Evolutionary conservation across 2,888 invertebrate species (phyloP).

Genomic region (Balanococcus diminutus): DNA sequence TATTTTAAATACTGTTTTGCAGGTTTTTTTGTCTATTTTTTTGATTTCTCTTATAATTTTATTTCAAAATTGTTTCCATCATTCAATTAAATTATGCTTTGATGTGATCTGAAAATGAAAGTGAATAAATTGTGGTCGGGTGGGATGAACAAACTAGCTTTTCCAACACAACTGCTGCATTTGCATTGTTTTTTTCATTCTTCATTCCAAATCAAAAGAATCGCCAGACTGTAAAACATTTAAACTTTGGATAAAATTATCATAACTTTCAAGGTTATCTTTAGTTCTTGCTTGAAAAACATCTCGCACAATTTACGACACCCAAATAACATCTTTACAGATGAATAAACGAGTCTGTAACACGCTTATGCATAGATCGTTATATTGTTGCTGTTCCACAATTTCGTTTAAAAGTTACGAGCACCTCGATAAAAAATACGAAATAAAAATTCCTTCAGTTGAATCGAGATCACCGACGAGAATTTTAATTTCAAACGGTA

Average conservation of each 20-base stretch:
- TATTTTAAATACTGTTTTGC: too few relatives aligned
- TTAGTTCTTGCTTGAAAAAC: not conserved
- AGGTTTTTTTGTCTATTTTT: too few relatives aligned
- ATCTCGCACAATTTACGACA: not conserved
- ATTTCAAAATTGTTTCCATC: too few relatives aligned
- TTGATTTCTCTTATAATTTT: too few relatives aligned
- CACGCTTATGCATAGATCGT: not conserved
- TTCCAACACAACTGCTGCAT: too few relatives aligned
- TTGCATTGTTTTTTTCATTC: too few relatives aligned
- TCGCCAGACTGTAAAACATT: too few relatives aligned
- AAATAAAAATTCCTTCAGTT: not conserved
- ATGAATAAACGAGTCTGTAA: not conserved
- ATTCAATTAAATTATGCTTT: too few relatives aligned
- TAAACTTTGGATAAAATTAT: not conserved
- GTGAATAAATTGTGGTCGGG: too few relatives aligned
- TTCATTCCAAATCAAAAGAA: too few relatives aligned
- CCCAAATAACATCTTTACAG: not conserved
- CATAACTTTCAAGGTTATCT: not conserved
- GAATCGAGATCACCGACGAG: not conserved
- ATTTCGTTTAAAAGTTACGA: not conserved
- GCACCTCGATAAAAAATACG: not conserved
- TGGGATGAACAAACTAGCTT: too few relatives aligned
- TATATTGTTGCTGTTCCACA: not conserved
- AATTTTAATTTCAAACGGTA: not conserved
- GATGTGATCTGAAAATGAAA: too few relatives aligned